Base-by-base conservation (phyloP, 1,140 invertebrate genomes). In the Trissolcus basalis region DNA sequence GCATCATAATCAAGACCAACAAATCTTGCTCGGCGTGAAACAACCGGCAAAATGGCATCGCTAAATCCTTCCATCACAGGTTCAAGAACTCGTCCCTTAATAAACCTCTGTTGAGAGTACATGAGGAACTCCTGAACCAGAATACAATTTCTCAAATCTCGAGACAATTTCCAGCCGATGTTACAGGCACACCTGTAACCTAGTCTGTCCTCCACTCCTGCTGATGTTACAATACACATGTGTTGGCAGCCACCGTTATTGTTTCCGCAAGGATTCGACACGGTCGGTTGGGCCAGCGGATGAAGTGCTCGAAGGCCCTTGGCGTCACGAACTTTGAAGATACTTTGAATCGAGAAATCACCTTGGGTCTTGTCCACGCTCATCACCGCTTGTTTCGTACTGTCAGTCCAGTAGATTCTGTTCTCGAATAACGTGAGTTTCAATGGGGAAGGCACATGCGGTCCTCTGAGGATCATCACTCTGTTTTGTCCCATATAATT, bases 1-100 rank as follows among this genome's bases (percentile, higher is more conserved):
- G 96, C 93, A 86, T 98, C 97, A 83, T 97, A 99, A 84, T 99
- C 98, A 13, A 99, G 87, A n/a, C 97, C 97, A 4, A 99, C 97
- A 85, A 98, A 98, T 80, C 97, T 90, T 0, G 97, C 97, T 16
- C 96, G 91, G 43, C 95, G 89, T 0, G 96, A 97, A 0, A 97
- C 96, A 0, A 96, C 94, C 0, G 95, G 95, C 8, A 95, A 82
- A 12, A 99, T 98, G 1, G 97, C 97, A 85, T 99, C 97, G 72
- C 94, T 96, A 80, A 98, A 97, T 0, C 95, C 95, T 85, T 96
- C 93, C 43, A 94, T 93, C 0, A 97, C 93, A 0, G 96, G 96
- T 78, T 98, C 92, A 14, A 98, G 85, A 0, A 98, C 94, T 85
- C 97, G 94, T 14, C 97, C 98, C 83, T 98, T 96, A 61, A 99